Evolutionary conservation across 2,113 vertebrate genomes (phyloP).

Genomic region (Planiliza haematocheilus): DNA sequence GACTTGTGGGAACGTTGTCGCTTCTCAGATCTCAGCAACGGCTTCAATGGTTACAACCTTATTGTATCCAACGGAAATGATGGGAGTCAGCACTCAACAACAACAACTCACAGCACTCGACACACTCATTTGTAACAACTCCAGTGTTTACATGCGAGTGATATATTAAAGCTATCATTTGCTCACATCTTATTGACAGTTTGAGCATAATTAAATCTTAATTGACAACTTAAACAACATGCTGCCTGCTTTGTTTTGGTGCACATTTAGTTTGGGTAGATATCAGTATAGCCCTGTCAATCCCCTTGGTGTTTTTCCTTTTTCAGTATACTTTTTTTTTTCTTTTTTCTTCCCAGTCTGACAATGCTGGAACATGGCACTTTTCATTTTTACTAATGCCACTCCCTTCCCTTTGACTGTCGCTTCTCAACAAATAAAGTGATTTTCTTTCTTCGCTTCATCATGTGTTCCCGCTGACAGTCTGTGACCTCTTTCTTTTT

Average conservation of each 20-base stretch:
- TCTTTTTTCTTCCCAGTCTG: conserved; percentile 16
- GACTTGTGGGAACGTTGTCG: not conserved
- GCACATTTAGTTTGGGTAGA: not conserved
- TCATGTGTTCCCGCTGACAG: conserved; percentile 15
- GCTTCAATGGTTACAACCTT: not conserved
- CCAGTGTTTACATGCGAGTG: not conserved
- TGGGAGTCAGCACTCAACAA: too few relatives aligned
- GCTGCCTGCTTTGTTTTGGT: not conserved
- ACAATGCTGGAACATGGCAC: not conserved
- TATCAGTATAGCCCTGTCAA: not conserved
- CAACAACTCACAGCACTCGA: too few relatives aligned
- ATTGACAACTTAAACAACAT: not conserved
- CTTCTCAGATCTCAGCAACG: not conserved
- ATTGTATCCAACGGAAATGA: not conserved
- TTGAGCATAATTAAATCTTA: not conserved
- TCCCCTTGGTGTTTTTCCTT: not conserved
- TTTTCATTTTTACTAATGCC: conserved; percentile 15
- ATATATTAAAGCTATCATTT: not conserved
- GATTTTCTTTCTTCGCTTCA: not conserved
- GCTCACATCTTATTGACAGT: not conserved
- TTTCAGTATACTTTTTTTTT: not conserved
- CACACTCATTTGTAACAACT: not conserved
- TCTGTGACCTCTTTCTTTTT: conserved; percentile 19
- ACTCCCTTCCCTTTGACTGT: conserved; percentile 13
- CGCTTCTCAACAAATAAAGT: conserved; percentile 38